A percentile compares a stretch with the other conserved stretches of the same genome.
Evolutionary conservation across 1,140 invertebrate species (phyloP).

Genomic region (Bactericera cockerelli): DNA sequence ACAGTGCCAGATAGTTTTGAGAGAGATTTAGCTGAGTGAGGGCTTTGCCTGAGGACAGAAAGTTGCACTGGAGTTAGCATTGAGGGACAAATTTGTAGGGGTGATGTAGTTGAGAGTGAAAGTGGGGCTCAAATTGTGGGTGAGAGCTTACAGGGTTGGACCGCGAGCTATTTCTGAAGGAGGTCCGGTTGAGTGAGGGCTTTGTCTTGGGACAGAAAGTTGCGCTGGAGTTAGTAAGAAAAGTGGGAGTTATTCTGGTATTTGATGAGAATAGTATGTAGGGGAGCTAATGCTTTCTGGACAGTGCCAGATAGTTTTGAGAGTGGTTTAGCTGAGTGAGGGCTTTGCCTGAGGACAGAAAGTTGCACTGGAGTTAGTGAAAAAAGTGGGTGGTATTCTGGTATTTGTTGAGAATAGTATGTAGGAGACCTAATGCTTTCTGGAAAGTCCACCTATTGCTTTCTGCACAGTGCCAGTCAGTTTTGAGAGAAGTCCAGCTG

Average conservation of each 20-base stretch:
- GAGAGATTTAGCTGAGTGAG: constrained; percentile 70
- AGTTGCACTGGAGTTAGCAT: too few species aligned
- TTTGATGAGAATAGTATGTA: too few species aligned
- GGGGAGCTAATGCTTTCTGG: too few species aligned
- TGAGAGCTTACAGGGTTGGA: constrained; percentile 56
- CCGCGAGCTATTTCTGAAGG: constrained; percentile 56
- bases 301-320: constrained; percentile 52
- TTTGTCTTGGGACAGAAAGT: constrained; percentile 48
- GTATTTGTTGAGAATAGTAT: too few species aligned
- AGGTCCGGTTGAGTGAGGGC: constrained; percentile 68
- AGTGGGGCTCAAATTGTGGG: constrained; percentile 63
- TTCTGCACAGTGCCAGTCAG: constrained; percentile 43
- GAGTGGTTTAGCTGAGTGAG: constrained; percentile 69
- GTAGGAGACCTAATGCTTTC: too few species aligned
- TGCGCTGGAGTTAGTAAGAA: background rate
- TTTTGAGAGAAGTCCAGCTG: constrained; percentile 72
- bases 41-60: constrained; percentile 46
- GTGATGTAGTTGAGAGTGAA: constrained; percentile 79
- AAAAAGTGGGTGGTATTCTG: too few species aligned
- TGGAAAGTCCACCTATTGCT: too few species aligned
- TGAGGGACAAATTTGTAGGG: too few species aligned
- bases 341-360: constrained; percentile 46
- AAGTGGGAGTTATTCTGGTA: too few species aligned
- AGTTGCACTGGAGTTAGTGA: background rate
- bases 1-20: constrained; percentile 52